Conservation (phyloP, 2,113 vertebrate species). For the Myotis lucifugus region DNA sequence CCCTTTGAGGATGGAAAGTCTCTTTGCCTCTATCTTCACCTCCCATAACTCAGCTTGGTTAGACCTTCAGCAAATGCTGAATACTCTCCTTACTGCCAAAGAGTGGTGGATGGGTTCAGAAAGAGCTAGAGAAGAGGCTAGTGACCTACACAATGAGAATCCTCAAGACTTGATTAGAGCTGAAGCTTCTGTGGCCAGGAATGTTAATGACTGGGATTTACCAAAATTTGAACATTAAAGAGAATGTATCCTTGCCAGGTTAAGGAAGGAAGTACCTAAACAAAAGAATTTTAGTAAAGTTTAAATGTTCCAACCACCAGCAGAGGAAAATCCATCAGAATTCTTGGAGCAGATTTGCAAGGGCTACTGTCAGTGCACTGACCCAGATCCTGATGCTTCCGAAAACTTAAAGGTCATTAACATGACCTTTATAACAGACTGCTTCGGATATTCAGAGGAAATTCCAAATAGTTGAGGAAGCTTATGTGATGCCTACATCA, state of each 20-base stretch:
- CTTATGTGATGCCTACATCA: background rate
- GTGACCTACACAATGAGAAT: background rate
- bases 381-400: background rate
- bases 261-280: background rate
- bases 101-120: background rate
- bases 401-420: background rate
- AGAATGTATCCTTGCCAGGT: background rate
- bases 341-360: background rate
- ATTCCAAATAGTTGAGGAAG: background rate
- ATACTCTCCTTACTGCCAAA: background rate
- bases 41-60: background rate
- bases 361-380: background rate
- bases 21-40: background rate
- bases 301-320: background rate
- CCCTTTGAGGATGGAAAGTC: background rate
- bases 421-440: background rate
- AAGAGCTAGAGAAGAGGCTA: background rate
- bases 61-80: background rate
- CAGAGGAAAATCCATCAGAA: background rate
- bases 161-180: background rate
- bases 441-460: background rate
- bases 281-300: background rate
- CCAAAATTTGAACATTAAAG: background rate
- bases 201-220: background rate
- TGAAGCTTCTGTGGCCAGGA: background rate